These are phyloP conservation scores for Ptychoptera contaminata DNA, from an alignment of 2,888 invertebrate genomes.

Conservation along the genomic window DNA sequence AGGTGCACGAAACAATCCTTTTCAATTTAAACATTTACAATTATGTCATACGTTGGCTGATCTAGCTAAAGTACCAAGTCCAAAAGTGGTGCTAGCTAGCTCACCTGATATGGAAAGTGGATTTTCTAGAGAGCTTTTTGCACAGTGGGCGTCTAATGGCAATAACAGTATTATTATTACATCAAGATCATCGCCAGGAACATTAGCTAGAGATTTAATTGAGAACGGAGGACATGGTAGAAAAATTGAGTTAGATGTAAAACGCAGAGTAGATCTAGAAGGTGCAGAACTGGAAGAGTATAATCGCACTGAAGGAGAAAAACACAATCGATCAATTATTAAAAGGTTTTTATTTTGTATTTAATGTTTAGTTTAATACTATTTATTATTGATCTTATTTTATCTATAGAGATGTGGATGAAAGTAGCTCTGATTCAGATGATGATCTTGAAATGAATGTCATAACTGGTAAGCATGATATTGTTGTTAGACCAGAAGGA, in stretches of 20 bases:
- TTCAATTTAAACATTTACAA: slow-evolving; percentile 85
- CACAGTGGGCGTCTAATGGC: slow-evolving; percentile 83
- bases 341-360: slow-evolving; percentile 12
- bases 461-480: slow-evolving; percentile 76
- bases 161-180: slow-evolving; percentile 93
- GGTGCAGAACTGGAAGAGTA: slow-evolving; percentile 65
- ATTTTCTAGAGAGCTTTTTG: slow-evolving; percentile 84
- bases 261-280: slow-evolving; percentile 54
- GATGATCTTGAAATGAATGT: slow-evolving; percentile 74
- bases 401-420: slow-evolving; percentile 43
- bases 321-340: slow-evolving; percentile 24
- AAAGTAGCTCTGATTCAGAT: slow-evolving; percentile 64
- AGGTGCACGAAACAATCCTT: slow-evolving; percentile 85
- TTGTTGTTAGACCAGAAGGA: slow-evolving; percentile 63
- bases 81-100: slow-evolving; percentile 90
- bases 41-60: slow-evolving; percentile 87
- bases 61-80: slow-evolving; percentile 69
- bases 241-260: slow-evolving; percentile 52
- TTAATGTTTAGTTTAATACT: background rate
- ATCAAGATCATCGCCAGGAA: slow-evolving; percentile 68
- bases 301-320: slow-evolving; percentile 46
- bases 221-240: slow-evolving; percentile 57
- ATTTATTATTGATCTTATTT: slow-evolving; percentile 9
- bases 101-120: slow-evolving; percentile 91
- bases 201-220: slow-evolving; percentile 60